Evolutionary conservation across 2,888 invertebrate genomes (phyloP), one percentile per base, ranked within the genome.

Genomic region (Metopia argyrocephala): DNA sequence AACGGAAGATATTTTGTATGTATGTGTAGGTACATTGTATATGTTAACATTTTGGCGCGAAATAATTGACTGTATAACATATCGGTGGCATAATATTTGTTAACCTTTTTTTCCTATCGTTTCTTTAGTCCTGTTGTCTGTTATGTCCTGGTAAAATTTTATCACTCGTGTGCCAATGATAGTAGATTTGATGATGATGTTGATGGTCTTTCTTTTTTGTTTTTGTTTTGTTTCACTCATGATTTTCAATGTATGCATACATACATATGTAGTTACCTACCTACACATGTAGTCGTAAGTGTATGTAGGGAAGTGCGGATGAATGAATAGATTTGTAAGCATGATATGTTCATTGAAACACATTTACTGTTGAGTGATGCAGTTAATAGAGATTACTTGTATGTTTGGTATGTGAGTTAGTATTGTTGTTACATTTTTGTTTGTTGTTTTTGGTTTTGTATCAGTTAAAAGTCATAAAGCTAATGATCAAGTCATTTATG

Each of bases 401-500:
- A n/a, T n/a, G n/a, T n/a, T n/a, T n/a, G n/a, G n/a, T n/a, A n/a
- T n/a, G n/a, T n/a, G n/a, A 15, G 9, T 38, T 38, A 38, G 12
- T 38, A 38, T 38, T 15, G 38, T 38, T 38, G 9, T 2, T 31
- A n/a, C n/a, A n/a, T 31, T 0, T 7, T 0, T 31, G 7, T 3
- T 31, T 31, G 1, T 31, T 31, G 7, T 31, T 2, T 31, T 31
- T 31, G 21, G 20, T 64, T 23, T 64, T 64, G 27, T 48, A 64
- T 48, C 25, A 27, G 48, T 25, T 27, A 46, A 20, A 46, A 64
- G 48, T 64, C 48, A 64, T 64, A 64, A 64, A 64, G 48, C 64
- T 64, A 64, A 64, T 64, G 64, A 48, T 48, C 48, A 64, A 64
- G 64, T 64, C 27, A 27, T 64, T 64, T 50, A 48, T 64, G 48